phyloP scores from a whole-genome alignment of 2,113 vertebrate species.

The Acrocephalus kingi region DNA sequence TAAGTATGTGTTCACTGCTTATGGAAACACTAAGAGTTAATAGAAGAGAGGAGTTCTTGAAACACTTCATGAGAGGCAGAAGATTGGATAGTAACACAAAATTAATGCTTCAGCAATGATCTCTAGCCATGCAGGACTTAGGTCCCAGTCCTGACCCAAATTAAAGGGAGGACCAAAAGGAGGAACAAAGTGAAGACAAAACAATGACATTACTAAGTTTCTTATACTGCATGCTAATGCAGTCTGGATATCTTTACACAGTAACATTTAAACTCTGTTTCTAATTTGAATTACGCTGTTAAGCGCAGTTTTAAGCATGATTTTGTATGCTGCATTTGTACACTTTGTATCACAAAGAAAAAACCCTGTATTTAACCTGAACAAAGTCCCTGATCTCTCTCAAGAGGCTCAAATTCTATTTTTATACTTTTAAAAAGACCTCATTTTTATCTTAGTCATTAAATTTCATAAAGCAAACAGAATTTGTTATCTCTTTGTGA shows the following conservation, averaged over 20 bases:
- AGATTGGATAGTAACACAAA: not conserved
- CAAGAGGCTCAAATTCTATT: not conserved
- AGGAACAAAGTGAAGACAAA: not conserved
- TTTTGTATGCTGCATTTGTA: not conserved
- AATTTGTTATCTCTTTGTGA: not conserved
- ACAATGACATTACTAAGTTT: not conserved
- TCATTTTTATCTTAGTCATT: not conserved
- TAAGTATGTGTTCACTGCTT: not conserved
- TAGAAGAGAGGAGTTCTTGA: not conserved
- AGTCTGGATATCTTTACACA: accelerated
- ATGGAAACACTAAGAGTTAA: not conserved
- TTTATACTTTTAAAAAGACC: not conserved
- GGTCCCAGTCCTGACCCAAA: not conserved
- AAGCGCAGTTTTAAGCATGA: not conserved
- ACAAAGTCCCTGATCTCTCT: not conserved
- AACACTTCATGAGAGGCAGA: not conserved
- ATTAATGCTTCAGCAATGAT: not conserved
- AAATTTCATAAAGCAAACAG: not conserved
- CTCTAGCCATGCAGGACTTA: not conserved
- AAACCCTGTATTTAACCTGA: not conserved
- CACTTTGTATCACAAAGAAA: not conserved
- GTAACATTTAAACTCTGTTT: not conserved
- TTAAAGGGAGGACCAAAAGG: not conserved
- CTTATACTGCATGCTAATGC: not conserved
- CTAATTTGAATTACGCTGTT: not conserved